Evolutionary conservation across 2,797 vertebrate species (phyloP).

Genomic region (Vespertilio murinus): DNA sequence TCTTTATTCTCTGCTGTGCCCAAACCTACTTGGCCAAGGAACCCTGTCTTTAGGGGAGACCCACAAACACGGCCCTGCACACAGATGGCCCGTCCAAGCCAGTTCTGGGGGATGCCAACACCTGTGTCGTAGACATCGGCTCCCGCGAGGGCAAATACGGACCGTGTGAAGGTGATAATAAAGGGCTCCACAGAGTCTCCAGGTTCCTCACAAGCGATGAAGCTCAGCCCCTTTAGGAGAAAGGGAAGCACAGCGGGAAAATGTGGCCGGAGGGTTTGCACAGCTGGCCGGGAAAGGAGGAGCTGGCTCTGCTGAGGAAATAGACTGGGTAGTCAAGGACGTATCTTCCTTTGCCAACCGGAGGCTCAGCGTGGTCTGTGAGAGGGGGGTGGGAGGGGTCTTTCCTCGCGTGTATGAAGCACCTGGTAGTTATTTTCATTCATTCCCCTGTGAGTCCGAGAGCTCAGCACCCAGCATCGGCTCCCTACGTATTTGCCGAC

Average conservation of each 20-base stretch:
- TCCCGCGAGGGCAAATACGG: not conserved
- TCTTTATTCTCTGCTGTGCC: not conserved
- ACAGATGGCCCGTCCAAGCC: not conserved
- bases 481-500: not conserved
- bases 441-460: not conserved
- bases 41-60: not conserved
- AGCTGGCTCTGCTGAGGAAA: not conserved
- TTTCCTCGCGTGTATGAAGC: not conserved
- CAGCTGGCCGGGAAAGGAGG: not conserved
- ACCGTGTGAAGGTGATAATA: not conserved
- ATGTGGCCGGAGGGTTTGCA: not conserved
- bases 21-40: not conserved
- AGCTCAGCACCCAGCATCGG: not conserved
- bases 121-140: fast-evolving
- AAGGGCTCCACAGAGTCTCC: not conserved
- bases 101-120: not conserved
- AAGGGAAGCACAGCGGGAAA: not conserved
- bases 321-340: not conserved
- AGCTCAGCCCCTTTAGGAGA: not conserved
- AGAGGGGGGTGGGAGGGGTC: not conserved
- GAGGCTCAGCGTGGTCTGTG: fast-evolving
- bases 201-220: not conserved
- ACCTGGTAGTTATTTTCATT: not conserved
- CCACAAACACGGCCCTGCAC: not conserved
- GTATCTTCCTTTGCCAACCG: too few species aligned